Evolutionary conservation across 2,113 vertebrate genomes (phyloP), one percentile per base, ranked within the genome.

Genomic region (Petroica traversi): DNA sequence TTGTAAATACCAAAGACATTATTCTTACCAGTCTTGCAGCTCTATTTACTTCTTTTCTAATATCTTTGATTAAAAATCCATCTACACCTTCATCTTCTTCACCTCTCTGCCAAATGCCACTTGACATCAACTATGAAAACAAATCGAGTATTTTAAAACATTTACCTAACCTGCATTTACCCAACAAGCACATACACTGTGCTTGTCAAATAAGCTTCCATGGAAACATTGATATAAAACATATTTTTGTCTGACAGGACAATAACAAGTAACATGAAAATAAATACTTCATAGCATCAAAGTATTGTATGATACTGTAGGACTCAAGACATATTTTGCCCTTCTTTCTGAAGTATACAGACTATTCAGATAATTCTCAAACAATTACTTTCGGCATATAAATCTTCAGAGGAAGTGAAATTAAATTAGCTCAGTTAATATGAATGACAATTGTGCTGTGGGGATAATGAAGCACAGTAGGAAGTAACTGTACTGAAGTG

Each of bases 91-190:
- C 98, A 77, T 97, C 74, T 93, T 99, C 99, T 95, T 98, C 71
- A 33, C 99, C 99, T 61, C 98, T 98, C 95, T 99, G 99, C 98
- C 99, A 99, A 93, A 99, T 98, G 52, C 99, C 99, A 98, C 99
- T 99, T 55, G 99, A 99, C 96, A 99, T 99, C 93, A 99, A 96
- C 99, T 99, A 95, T 28, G 61, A 97, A 97, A 92, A 94, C 28
- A 97, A 85, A 92, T 71, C 36, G 79, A 59, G 52, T 82, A 91
- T 61, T 92, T 92, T 62, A 93, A 95, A 77, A 74, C 18, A 89
- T 45, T 19, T 38, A 76, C 28, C n/a, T 88, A 79, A 82, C 23
- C 16, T n/a, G n/a, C n/a, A n/a, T n/a, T n/a, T n/a, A n/a, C n/a
- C n/a, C n/a, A n/a, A n/a, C n/a, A n/a, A n/a, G n/a, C n/a, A n/a